A percentile compares a stretch with the other conserved stretches of the same genome.
Evolutionary conservation across 2,797 vertebrate species (phyloP).

Genomic region (Diglossa cyanea): DNA sequence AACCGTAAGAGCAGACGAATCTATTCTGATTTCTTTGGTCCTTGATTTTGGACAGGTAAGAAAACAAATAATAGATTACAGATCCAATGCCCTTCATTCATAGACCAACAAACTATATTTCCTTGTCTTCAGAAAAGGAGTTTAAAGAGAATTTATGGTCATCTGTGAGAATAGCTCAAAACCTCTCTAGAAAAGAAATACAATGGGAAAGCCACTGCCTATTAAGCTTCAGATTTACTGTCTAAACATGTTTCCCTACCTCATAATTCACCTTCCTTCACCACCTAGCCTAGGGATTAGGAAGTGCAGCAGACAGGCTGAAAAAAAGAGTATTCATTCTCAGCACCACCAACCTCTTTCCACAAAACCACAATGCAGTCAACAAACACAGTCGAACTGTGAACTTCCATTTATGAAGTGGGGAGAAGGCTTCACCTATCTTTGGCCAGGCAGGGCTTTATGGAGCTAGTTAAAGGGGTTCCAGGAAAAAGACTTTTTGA

Average conservation of each 20-base stretch:
- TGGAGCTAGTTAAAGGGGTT: neutral
- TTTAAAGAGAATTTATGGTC: neutral
- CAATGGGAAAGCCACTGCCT: neutral
- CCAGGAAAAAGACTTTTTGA: neutral
- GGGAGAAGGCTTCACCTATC: neutral
- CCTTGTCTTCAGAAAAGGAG: neutral
- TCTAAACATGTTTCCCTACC: neutral
- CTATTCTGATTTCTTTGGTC: neutral
- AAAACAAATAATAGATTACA: neutral
- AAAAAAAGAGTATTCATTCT: neutral
- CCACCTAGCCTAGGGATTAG: neutral
- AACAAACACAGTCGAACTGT: neutral
- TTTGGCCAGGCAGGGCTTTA: neutral
- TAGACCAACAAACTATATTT: neutral
- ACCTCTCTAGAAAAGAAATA: neutral
- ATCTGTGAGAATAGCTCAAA: neutral
- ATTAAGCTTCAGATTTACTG: neutral
- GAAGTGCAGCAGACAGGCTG: neutral
- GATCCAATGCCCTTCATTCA: neutral
- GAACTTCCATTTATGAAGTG: neutral
- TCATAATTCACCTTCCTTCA: neutral
- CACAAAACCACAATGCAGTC: neutral
- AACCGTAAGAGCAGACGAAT: neutral
- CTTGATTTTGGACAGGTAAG: neutral
- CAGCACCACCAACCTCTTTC: neutral